Evolutionary conservation across 1,140 invertebrate species (phyloP), one percentile per base, ranked within the genome.

Genomic region (Tribolium madens): DNA sequence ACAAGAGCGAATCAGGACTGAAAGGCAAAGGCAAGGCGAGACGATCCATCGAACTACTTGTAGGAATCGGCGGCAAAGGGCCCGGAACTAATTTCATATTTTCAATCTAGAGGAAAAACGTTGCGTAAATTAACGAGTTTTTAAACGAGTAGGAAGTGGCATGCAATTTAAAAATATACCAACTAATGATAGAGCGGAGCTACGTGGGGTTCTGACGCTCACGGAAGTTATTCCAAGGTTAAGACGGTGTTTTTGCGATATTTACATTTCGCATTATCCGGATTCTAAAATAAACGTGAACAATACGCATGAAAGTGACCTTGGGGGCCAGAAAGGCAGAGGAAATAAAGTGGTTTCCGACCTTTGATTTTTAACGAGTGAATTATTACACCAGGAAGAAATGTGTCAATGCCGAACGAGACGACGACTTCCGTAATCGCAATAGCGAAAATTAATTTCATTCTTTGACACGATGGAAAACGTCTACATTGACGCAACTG

Each of bases 1-100:
- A 96, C 13, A 96, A 86, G 13, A 96, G 87, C 9, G 70, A 73
- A 80, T 95, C 94, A 47, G 94, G 89, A 83, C 89, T 92, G 87
- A 94, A 94, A 31, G 93, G 89, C 77, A 92, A 81, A 18, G 90
- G 88, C 81, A 92, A 88, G 75, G 90, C 89, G 71, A 92, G 87
- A 71, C 91, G 87, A 80, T 92, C 88, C 86, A 91, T 89, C 73
- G 87, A 86, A 83, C 86, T 84, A 80, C 85, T 86, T 83, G 87
- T 86, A 64, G 88, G 87, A 80, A 91, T 88, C 80, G 90, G 90
- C 75, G 89, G 88, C 85, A 91, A 85, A 84, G 89, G 90, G 81
- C 90, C 90, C 84, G 90, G 89, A 87, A 91, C 86, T 84, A 91
- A 88, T 89, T 91, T 92, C 91, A 92, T 91, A 72, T 78, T 80